These are phyloP conservation scores for Pemphigus obesinymphae DNA, from an alignment of 1,140 invertebrate species.

Conservation along the genomic window DNA sequence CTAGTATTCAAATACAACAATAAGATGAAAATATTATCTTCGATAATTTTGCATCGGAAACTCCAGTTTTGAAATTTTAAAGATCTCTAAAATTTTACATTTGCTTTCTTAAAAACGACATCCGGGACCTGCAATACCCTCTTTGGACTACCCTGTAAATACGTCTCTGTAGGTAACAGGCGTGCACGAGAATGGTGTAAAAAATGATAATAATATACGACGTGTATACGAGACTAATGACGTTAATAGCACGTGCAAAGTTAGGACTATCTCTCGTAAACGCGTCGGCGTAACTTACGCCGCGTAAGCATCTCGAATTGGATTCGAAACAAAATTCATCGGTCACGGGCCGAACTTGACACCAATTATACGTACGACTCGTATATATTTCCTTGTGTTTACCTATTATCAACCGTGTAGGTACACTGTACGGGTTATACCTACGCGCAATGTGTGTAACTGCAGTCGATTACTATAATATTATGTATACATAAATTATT, in stretches of 20 bases:
- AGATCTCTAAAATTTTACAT: too few relatives aligned
- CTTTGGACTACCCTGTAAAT: too few relatives aligned
- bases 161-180: too few relatives aligned
- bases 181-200: too few relatives aligned
- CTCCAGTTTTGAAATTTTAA: too few relatives aligned
- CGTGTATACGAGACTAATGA: not conserved
- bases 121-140: too few relatives aligned
- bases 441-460: not conserved
- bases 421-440: too few relatives aligned
- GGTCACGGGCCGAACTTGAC: constrained; percentile 11
- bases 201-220: not conserved
- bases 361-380: not conserved
- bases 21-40: too few relatives aligned
- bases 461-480: not conserved
- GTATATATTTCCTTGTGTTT: not conserved
- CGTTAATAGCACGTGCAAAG: not conserved
- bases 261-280: not conserved
- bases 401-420: not conserved
- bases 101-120: too few relatives aligned
- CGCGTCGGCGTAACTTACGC: not conserved
- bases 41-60: too few relatives aligned
- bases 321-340: not conserved
- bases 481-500: not conserved
- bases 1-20: too few relatives aligned
- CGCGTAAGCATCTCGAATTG: not conserved